Evolutionary conservation across 2,888 invertebrate genomes (phyloP), one percentile per base, ranked within the genome.

Genomic region (Iselma pallidipennis): DNA sequence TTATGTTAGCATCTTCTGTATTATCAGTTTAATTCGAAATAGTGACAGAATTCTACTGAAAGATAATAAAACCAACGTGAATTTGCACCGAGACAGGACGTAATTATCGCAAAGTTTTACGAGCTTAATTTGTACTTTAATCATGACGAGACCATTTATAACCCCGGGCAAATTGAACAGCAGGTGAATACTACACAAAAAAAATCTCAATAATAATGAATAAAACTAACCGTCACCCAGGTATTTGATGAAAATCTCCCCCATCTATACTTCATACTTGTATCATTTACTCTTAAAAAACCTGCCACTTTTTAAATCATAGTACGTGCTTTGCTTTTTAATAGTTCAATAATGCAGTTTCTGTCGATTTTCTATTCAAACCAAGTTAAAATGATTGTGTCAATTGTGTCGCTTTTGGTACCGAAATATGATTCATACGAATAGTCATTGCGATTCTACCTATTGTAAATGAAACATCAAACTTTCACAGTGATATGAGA

Each of bases 91-190:
- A 45, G 45, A 45, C 45, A 45, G 21, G 45, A 45, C 21, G 45
- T 21, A 45, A 45, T 45, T 45, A 45, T 45, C 45, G 21, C 45
- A 19, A 45, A 45, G 21, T 45, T 45, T 45, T 45, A 45, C 45
- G 45, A 45, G 45, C 45, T 45, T 45, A 45, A 45, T 45, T 45
- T 45, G 45, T 45, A 45, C 45, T 9, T 45, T 10, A 45, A 21
- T 21, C 45, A 45, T 45, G 45, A 19, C 45, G 21, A 21, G 45
- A 45, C 21, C 45, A 45, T 45, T 21, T 45, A 21, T 45, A 45
- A 45, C 4, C 21, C 45, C 12, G n/a, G 21, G 12, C 45, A 21
- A 45, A 21, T 45, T 45, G 10, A 37, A 12, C 16, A 37, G 37
- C 16, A 29, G 10, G 7, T 9, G 10, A 29, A n/a, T n/a, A 16